Evolutionary conservation across 1,140 invertebrate genomes (phyloP).

Genomic region (Agrypnia vestita): DNA sequence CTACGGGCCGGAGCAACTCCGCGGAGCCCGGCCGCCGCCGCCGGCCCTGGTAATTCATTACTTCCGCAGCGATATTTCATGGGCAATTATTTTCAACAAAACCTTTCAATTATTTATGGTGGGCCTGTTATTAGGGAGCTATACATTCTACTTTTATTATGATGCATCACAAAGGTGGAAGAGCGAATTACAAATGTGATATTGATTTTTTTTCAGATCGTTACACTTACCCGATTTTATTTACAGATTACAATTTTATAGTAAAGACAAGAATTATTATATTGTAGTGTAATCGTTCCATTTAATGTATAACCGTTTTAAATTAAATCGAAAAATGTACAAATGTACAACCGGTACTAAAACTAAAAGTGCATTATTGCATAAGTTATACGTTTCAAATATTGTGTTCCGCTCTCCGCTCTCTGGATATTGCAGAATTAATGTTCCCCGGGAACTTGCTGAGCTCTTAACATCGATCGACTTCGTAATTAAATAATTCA

Average conservation of each 20-base stretch:
- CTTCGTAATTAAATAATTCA: conserved; percentile 60
- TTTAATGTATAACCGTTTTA: too few relatives aligned
- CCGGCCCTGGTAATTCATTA: conserved; percentile 44
- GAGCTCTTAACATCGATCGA: conserved; percentile 44
- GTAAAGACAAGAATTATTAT: too few relatives aligned
- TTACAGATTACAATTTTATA: too few relatives aligned
- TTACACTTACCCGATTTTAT: too few relatives aligned
- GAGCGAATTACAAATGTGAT: background rate
- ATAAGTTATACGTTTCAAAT: conserved; percentile 14
- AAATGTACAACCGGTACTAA: too few relatives aligned
- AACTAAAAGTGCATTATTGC: background rate
- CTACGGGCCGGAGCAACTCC: conserved; percentile 8
- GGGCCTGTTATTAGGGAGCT: conserved; percentile 45
- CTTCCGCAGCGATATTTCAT: conserved; percentile 51
- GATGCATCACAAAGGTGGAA: conserved; percentile 28
- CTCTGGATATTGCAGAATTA: conserved; percentile 14
- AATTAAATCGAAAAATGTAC: too few relatives aligned
- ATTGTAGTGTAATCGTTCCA: too few relatives aligned
- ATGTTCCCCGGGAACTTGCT: conserved; percentile 26
- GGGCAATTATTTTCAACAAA: conserved; percentile 54
- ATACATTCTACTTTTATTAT: conserved; percentile 50
- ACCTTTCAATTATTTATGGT: conserved; percentile 56
- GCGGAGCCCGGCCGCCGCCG: conserved; percentile 9
- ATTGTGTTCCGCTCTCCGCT: conserved; percentile 14
- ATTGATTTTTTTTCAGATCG: too few relatives aligned